Conservation (phyloP, 2,797 vertebrate genomes). For the Sebastes hubbsi region DNA sequence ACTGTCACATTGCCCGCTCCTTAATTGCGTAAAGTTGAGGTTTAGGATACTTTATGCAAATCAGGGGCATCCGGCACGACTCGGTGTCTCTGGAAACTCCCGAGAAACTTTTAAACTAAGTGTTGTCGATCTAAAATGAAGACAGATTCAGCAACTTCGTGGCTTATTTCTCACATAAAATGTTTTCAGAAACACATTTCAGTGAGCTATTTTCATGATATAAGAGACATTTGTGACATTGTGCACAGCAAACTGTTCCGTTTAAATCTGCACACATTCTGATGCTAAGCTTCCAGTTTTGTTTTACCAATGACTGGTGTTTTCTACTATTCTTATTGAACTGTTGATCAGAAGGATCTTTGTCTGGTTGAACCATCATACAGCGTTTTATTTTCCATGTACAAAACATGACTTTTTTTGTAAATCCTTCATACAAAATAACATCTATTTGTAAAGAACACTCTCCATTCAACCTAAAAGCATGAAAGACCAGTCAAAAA, state of each 20-base stretch:
- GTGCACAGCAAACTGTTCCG: neutral
- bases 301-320: neutral
- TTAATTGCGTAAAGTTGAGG: too few species aligned
- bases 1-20: too few species aligned
- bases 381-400: neutral
- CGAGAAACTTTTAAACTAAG: too few species aligned
- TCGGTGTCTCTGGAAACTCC: too few species aligned
- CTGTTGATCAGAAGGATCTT: neutral
- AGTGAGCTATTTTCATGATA: too few species aligned
- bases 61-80: too few species aligned
- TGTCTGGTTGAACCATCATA: too few species aligned
- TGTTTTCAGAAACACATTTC: too few species aligned
- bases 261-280: neutral
- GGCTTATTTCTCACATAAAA: too few species aligned
- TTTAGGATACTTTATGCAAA: too few species aligned
- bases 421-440: neutral
- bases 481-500: neutral
- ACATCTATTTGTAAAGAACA: neutral
- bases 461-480: neutral
- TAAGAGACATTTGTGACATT: neutral
- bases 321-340: neutral
- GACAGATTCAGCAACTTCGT: too few species aligned
- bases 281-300: neutral
- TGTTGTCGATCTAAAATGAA: too few species aligned
- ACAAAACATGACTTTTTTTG: neutral